These are phyloP conservation scores for Lordiphosa andalusiaca DNA, from an alignment of 2,888 invertebrate genomes.

Conservation along the genomic window DNA sequence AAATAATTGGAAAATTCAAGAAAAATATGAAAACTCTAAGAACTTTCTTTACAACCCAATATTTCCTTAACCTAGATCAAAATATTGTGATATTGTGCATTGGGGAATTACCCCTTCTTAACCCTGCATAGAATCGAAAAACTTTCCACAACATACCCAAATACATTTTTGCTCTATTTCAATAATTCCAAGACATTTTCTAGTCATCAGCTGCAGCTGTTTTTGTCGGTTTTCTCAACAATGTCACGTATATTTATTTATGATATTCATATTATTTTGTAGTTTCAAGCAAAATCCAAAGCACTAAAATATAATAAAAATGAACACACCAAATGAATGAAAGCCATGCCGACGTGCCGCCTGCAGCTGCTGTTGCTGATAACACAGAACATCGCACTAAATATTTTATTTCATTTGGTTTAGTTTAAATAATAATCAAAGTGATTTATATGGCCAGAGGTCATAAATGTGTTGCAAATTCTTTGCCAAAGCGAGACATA, in stretches of 20 bases:
- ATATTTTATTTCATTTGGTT: constrained; percentile 36
- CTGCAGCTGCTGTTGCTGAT: constrained; percentile 58
- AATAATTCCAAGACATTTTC: constrained; percentile 18
- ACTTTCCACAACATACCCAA: no score
- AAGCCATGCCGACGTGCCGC: constrained; percentile 19
- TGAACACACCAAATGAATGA: constrained; percentile 11
- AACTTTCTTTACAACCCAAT: no score
- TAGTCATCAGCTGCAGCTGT: constrained; percentile 56
- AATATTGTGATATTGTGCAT: no score
- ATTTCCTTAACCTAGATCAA: no score
- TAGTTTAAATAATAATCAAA: constrained; percentile 69
- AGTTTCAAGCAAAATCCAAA: constrained; percentile 28
- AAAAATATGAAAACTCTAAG: no score
- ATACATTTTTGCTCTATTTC: constrained; percentile 1
- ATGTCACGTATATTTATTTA: constrained; percentile 51
- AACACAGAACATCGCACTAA: constrained; percentile 50
- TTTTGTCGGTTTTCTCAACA: constrained; percentile 38
- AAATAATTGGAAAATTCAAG: no score
- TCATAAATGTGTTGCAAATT: constrained; percentile 55
- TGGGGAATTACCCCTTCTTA: no score
- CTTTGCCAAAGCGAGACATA: constrained; percentile 47
- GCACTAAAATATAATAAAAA: constrained; percentile 29
- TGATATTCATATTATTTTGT: constrained; percentile 52
- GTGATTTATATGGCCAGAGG: constrained; percentile 63
- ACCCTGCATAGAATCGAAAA: no score